Base-by-base conservation (phyloP, 2,888 invertebrate species). In the Andrena fulva region DNA sequence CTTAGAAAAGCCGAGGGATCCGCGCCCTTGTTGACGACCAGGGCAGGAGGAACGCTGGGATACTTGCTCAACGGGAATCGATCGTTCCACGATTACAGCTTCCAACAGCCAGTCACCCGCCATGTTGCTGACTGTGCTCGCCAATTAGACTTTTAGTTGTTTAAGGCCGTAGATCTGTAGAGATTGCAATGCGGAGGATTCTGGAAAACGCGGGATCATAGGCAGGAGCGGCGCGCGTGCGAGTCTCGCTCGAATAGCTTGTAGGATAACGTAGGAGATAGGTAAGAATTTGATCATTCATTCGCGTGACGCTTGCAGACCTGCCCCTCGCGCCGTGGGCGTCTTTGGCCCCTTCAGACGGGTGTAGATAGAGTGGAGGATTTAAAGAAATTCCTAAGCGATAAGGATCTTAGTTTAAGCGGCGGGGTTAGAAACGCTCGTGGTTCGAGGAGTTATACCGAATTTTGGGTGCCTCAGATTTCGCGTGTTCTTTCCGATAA, bases 351-450 rank as follows among this genome's bases (percentile, higher is more conserved):
- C 16, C 7, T n/a, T 2, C n/a, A n/a, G 33, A 10, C 35, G 35
- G 35, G 35, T 68, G 68, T 68, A 56, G 54, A 56, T 56, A 68
- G 20, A 68, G 24, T 24, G 54, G 52, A 63, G 10, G 16, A 24
- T 24, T 56, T 56, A 24, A 10, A 56, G 24, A 33, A 16, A 20
- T 31, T 54, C 20, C 12, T 68, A 20, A 20, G 24, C 54, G 52
- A 31, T 54, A 50, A 33, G 48, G 20, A 16, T 6, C 12, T 71
- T 50, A 70, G 12, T 50, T 31, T 60, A 60, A 60, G 20, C 10
- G 12, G 42, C 59, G 29, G 5, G 10, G 12, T 29, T 6, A 7
- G 31, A 33, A 33, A 50, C 67, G 31, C 33, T 52, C n/a, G 31
- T 5, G 20, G 20, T 12, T 54, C 12, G 20, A 20, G 20, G 1